Evolutionary conservation across 1,140 invertebrate genomes (phyloP).

Genomic region (Galleria mellonella): DNA sequence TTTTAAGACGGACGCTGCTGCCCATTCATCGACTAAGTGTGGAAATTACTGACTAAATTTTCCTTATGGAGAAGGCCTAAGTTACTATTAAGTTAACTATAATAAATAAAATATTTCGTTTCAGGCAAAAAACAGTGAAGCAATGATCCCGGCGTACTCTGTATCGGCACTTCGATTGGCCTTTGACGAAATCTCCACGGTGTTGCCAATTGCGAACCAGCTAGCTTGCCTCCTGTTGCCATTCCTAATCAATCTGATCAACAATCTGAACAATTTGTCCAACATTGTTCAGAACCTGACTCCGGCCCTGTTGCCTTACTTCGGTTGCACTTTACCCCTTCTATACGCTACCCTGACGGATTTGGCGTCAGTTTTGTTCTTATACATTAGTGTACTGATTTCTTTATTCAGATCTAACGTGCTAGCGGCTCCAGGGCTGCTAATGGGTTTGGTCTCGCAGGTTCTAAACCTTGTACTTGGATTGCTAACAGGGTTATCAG

Average conservation of each 20-base stretch:
- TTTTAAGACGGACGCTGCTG: no score
- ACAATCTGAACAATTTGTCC: conserved; percentile 56
- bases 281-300: conserved; percentile 62
- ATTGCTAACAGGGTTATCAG: conserved; percentile 43
- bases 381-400: conserved; percentile 59
- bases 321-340: conserved; percentile 54
- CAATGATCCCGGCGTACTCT: conserved; percentile 62
- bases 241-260: conserved; percentile 56
- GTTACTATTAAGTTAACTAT: not conserved
- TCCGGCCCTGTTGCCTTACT: conserved; percentile 53
- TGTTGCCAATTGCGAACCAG: conserved; percentile 52
- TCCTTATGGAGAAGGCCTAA: no score
- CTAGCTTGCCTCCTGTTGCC: conserved; percentile 50
- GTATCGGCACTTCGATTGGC: conserved; percentile 48
- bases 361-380: conserved; percentile 53
- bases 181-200: conserved; percentile 55
- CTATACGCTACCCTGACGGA: conserved; percentile 58
- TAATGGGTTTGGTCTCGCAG: conserved; percentile 41
- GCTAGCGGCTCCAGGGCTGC: conserved; percentile 44
- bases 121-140: conserved; percentile 41
- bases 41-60: no score
- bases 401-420: conserved; percentile 58
- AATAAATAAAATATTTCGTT: not conserved
- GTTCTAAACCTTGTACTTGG: conserved; percentile 47
- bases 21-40: no score